Base-by-base conservation (phyloP, 2,113 vertebrate genomes). In the Cairina moschata region DNA sequence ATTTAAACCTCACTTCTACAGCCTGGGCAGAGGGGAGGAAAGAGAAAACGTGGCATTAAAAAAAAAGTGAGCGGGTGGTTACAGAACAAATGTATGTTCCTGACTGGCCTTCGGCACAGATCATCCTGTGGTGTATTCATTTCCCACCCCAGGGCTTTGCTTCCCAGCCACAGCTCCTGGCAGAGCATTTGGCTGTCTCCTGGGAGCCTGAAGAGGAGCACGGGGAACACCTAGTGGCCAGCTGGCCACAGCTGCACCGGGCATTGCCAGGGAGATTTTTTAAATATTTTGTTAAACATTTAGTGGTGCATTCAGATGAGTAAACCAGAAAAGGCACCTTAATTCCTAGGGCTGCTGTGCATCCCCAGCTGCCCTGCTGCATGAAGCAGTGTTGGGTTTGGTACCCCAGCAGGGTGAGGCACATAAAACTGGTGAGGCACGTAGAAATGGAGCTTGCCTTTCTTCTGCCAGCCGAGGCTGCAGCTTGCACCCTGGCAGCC, bases 161-260 rank as follows among this genome's bases (percentile, higher is more conserved):
- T 48, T 91, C 82, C 83, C 85, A 72, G 55, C 75, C 18, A 2
- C 66, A 62, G 54, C 20, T 86, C 55, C 71, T 78, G 93, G 52
- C 93, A 88, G 54, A 79, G 32, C 36, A 58, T 62, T 44, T 52
- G 80, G 73, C 69, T 38, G 54, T 23, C 69, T 90, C 73, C 29
- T 8, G 68, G 38, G 46, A 59, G 34, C 90, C 79, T 58, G 60
- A 59, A 44, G 74, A 90, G 91, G 94, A 86, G 59, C 83, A 87
- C 59, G 93, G 86, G 97, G 94, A 97, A n/a, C 97, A 97, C 90
- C 97, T 96, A 97, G 97, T 89, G 97, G 97, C 83, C 95, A 90
- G 76, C 82, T 88, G 86, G 90, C 82, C 73, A n/a, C 44, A 28
- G 48, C 65, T 71, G 14, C 23, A 5, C 71, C 29, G 40, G 52